Percentiles rank a stretch among this genome's conserved stretches.
phyloP scores from a whole-genome alignment of 1,140 invertebrate species.

The Drosophila varians region DNA sequence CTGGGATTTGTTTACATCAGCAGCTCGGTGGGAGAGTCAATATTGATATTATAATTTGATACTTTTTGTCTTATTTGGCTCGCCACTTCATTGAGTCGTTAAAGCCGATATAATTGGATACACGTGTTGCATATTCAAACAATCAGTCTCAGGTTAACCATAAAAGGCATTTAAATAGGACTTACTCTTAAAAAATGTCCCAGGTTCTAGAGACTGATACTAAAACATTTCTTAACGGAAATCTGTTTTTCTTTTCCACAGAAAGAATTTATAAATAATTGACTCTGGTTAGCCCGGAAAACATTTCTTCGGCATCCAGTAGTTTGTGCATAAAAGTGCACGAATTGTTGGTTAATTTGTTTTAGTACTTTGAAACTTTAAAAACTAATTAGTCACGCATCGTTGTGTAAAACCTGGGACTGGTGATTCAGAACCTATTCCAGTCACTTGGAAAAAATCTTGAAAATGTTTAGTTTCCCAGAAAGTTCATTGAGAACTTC shows the following conservation, averaged over 20 bases:
- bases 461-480: not conserved
- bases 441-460: slow-evolving; percentile 5
- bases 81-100: slow-evolving; percentile 29
- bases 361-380: slow-evolving; percentile 10
- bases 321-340: slow-evolving; percentile 2
- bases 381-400: slow-evolving; percentile 12
- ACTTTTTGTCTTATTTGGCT: slow-evolving; percentile 39
- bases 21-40: slow-evolving; percentile 30
- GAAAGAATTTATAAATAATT: slow-evolving; percentile 19
- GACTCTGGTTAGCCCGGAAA: slow-evolving; percentile 8
- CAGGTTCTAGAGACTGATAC: no score
- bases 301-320: no score
- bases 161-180: no score
- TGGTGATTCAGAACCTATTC: slow-evolving; percentile 1
- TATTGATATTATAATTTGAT: slow-evolving; percentile 40
- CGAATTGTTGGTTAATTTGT: slow-evolving; percentile 3
- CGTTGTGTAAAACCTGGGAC: not conserved
- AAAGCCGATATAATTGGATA: slow-evolving; percentile 25
- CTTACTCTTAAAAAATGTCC: no score
- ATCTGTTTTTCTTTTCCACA: not conserved
- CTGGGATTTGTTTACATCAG: slow-evolving; percentile 27
- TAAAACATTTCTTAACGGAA: not conserved
- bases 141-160: slow-evolving; percentile 12
- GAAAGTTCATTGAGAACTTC: not conserved
- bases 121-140: slow-evolving; percentile 32